A percentile compares a stretch with the other conserved stretches of the same genome.
Conservation (phyloP, 1,140 invertebrate genomes). For the Arion vulgaris region DNA sequence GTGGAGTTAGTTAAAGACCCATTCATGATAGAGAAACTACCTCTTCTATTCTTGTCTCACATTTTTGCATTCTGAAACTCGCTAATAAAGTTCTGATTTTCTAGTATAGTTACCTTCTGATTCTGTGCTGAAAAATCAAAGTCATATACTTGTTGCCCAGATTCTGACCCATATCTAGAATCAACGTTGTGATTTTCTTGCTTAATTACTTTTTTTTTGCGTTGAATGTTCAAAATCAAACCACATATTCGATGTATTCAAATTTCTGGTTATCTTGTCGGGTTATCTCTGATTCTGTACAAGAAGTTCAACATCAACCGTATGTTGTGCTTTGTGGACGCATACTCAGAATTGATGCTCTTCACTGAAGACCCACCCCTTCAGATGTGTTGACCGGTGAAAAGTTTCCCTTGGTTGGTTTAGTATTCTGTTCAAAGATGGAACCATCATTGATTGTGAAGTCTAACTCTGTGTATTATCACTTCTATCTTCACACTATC, state of each 20-base stretch:
- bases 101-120: neutral
- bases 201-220: too few species aligned
- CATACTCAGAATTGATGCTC: neutral
- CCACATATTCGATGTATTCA: too few species aligned
- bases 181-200: too few species aligned
- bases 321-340: neutral
- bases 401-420: neutral
- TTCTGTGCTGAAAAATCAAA: neutral
- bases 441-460: neutral
- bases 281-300: too few species aligned
- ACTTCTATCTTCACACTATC: neutral
- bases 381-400: neutral
- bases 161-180: too few species aligned
- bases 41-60: neutral
- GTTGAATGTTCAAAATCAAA: too few species aligned
- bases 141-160: neutral
- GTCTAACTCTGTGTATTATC: neutral
- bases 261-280: too few species aligned
- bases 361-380: neutral
- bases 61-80: neutral
- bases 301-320: too few species aligned
- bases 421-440: neutral
- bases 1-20: neutral
- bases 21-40: neutral
- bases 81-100: neutral